phyloP scores from a whole-genome alignment of 1,140 invertebrate species.

The Homalodisca vitripennis region DNA sequence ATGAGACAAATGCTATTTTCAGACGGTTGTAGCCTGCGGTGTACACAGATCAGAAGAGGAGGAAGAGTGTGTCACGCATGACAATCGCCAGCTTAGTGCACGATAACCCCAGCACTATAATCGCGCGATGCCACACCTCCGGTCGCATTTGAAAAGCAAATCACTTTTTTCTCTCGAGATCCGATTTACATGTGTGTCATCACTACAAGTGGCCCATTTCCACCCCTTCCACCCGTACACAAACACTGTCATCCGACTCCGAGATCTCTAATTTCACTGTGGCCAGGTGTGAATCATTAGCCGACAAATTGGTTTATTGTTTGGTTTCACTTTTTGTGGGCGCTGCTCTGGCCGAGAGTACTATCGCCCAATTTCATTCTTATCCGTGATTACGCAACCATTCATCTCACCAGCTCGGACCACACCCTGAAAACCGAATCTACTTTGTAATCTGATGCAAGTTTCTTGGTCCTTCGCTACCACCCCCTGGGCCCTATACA shows the following conservation, averaged over 20 bases:
- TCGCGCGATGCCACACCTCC: neutral
- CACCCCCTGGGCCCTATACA: too few species aligned
- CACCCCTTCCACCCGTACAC: neutral
- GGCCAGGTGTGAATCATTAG: neutral
- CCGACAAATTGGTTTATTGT: neutral
- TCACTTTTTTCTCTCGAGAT: slow-evolving; percentile 11
- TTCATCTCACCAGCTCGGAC: too few species aligned
- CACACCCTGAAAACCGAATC: too few species aligned
- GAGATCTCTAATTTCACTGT: too few species aligned
- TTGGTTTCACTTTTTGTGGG: neutral
- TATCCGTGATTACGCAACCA: too few species aligned
- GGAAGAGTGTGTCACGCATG: slow-evolving; percentile 1
- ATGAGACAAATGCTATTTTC: neutral
- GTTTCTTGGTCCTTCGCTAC: too few species aligned
- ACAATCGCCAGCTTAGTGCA: slow-evolving; percentile 15
- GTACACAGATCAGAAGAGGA: too few species aligned
- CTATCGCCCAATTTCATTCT: neutral
- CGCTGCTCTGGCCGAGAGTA: neutral
- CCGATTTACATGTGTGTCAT: slow-evolving; percentile 23
- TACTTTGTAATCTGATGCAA: too few species aligned
- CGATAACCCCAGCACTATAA: slow-evolving; percentile 1
- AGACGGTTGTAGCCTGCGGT: neutral
- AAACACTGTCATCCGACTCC: slow-evolving; percentile 15
- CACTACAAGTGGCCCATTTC: slow-evolving; percentile 16
- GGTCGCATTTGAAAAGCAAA: slow-evolving; percentile 17